Conservation (phyloP, 2,888 invertebrate species). For the Yponomeuta sedellus region DNA sequence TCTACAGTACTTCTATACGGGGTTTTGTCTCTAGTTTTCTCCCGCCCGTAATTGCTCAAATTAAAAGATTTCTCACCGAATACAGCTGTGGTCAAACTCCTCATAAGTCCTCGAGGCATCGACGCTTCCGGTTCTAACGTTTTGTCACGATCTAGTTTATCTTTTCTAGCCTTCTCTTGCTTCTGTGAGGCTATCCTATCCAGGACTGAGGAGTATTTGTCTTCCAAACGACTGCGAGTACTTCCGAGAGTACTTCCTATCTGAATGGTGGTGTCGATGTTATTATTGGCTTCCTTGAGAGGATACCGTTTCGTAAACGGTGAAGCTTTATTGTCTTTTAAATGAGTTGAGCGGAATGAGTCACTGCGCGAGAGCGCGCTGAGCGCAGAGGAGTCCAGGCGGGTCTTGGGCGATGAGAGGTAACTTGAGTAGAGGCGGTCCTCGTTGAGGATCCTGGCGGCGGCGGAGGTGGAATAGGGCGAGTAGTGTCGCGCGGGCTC, state of each 20-base stretch:
- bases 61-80: conserved; percentile 80
- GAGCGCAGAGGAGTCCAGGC: conserved; percentile 53
- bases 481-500: conserved; percentile 63
- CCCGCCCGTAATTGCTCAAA: conserved; percentile 74
- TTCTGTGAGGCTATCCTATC: conserved; percentile 81
- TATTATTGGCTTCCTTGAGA: conserved; percentile 67
- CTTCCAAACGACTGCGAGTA: conserved; percentile 83
- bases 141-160: conserved; percentile 80
- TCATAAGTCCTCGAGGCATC: conserved; percentile 72
- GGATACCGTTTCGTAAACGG: conserved; percentile 63
- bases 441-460: conserved; percentile 54
- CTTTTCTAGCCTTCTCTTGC: conserved; percentile 68
- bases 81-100: conserved; percentile 84
- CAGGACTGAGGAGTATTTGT: conserved; percentile 86
- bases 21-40: conserved; percentile 79
- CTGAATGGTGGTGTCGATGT: conserved; percentile 52
- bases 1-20: conserved; percentile 75
- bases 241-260: conserved; percentile 77
- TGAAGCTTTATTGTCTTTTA: conserved; percentile 63
- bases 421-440: conserved; percentile 62
- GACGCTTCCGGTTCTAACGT: conserved; percentile 79
- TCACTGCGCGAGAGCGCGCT: conserved; percentile 62
- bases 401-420: conserved; percentile 53
- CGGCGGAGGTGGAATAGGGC: conserved; percentile 53
- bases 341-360: conserved; percentile 65